A percentile compares a stretch with the other conserved stretches of the same genome.
phyloP scores from a whole-genome alignment of 2,888 invertebrate species.

The Synergus laeviventris region DNA sequence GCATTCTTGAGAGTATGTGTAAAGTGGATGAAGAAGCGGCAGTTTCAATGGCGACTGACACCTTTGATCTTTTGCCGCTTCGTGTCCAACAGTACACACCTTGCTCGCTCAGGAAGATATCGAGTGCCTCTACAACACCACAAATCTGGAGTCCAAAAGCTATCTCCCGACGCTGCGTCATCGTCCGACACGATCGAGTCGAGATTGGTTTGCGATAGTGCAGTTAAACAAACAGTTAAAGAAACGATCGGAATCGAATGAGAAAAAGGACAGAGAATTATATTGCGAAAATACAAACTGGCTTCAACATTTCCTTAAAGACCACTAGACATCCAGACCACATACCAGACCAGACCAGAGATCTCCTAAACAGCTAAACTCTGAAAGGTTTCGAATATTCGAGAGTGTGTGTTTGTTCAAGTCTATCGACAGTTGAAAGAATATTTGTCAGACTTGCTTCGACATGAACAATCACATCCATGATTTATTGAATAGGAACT shows the following conservation, averaged over 20 bases:
- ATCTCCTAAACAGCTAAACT: not conserved
- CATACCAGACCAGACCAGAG: not conserved
- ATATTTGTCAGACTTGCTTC: not conserved
- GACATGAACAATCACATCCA: not conserved
- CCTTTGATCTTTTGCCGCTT: constrained; percentile 48
- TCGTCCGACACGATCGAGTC: constrained; percentile 32
- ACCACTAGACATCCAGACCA: not conserved
- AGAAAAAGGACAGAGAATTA: constrained; percentile 29
- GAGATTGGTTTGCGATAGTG: constrained; percentile 39
- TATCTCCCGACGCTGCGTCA: constrained; percentile 38
- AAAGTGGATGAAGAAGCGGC: constrained; percentile 47
- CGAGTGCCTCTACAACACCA: constrained; percentile 38
- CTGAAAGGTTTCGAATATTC: not conserved
- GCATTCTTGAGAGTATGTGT: constrained; percentile 42
- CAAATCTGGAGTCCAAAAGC: constrained; percentile 40
- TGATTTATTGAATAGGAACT: not conserved
- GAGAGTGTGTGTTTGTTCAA: not conserved
- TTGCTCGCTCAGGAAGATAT: constrained; percentile 40
- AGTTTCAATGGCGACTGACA: constrained; percentile 42
- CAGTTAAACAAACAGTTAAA: constrained; percentile 42
- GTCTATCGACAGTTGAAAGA: not conserved
- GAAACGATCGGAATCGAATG: constrained; percentile 40
- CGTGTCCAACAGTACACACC: constrained; percentile 43
- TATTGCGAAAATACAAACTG: constrained; percentile 29
- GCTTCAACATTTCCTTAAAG: constrained; percentile 35